Base-by-base conservation (phyloP, 2,113 vertebrate species). In the Ameiurus melas region DNA sequence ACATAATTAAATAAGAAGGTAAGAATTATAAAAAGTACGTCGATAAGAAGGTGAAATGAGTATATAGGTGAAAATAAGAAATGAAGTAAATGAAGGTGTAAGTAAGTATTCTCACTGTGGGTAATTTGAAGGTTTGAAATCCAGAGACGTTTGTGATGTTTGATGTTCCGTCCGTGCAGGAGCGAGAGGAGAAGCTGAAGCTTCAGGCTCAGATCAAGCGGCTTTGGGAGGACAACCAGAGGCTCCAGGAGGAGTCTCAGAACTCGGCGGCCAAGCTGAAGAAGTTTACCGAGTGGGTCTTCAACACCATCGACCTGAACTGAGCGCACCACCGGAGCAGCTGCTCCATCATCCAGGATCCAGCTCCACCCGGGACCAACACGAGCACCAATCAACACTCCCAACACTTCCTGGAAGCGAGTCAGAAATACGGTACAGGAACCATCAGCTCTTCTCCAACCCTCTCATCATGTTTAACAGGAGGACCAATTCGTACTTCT, bases 231-330 rank as follows among this genome's bases (percentile, higher is more conserved):
- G 98, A 99, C 95, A 99, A 99, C 96, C 95, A 99, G 95, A 93
- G 98, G 73, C 96, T 99, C 88, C 97, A 98, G 92, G 98, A 99
- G 91, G 98, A 99, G 92, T 99, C 98, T 82, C 98, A 99, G 94
- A 98, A 95, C 2, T 98, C 98, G 1, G 97, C 98, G 0, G 97
- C 98, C 92, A 99, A 99, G 92, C 96, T 99, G 90, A 99, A 99
- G 95, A 99, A 99, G 93, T 99, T 99, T 95, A 99, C 98, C 0
- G 98, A 99, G 87, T 99, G 98, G 98, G 98, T 99, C 94, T 99
- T 99, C 94, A 99, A 99, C 93, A 99, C 98, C 91, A 99, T 99
- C 77, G 98, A 99, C 95, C 98, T 99, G 97, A 99, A 97, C 95
- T 99, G 96, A 97, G 90, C 7, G 81, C 62, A 43, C 43, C 0